phyloP scores from a whole-genome alignment of 2,888 invertebrate genomes.

The Ischnus inquisitorius region DNA sequence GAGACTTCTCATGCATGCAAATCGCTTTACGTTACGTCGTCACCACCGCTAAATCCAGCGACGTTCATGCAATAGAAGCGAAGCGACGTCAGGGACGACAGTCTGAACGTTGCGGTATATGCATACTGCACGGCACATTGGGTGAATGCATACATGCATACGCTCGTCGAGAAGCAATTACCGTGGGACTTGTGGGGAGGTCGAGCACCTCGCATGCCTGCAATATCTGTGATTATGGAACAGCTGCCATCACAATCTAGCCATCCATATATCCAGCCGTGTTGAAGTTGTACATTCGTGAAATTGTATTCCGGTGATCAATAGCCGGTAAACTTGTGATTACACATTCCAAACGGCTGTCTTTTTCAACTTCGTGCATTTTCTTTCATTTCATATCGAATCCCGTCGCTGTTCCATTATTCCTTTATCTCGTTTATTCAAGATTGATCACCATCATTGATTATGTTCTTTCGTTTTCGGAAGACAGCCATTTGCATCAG shows the following conservation, averaged over 20 bases:
- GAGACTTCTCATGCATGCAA: conserved; percentile 57
- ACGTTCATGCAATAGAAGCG: conserved; percentile 28
- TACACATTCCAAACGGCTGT: not conserved
- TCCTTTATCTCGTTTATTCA: too few species aligned
- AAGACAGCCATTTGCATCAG: too few species aligned
- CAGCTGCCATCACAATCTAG: conserved; percentile 25
- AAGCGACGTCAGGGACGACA: conserved; percentile 30
- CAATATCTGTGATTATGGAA: conserved; percentile 43
- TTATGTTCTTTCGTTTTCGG: too few species aligned
- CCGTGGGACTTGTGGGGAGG: conserved; percentile 36
- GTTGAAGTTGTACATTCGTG: not conserved
- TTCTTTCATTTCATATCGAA: not conserved
- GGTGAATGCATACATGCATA: conserved; percentile 31
- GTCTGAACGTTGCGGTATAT: conserved; percentile 12
- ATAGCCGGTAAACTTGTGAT: not conserved
- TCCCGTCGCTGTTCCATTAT: too few species aligned
- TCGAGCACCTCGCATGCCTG: conserved; percentile 36
- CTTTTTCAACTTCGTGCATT: not conserved
- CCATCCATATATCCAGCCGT: not conserved
- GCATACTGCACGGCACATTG: conserved; percentile 40
- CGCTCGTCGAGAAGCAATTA: conserved; percentile 58
- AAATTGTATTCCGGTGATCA: conserved; percentile 4
- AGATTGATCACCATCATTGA: too few species aligned
- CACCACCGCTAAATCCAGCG: conserved; percentile 49
- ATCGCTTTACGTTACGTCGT: conserved; percentile 54